These are phyloP conservation scores for Siphamia tubifer DNA, from an alignment of 2,113 vertebrate genomes.

Conservation along the genomic window DNA sequence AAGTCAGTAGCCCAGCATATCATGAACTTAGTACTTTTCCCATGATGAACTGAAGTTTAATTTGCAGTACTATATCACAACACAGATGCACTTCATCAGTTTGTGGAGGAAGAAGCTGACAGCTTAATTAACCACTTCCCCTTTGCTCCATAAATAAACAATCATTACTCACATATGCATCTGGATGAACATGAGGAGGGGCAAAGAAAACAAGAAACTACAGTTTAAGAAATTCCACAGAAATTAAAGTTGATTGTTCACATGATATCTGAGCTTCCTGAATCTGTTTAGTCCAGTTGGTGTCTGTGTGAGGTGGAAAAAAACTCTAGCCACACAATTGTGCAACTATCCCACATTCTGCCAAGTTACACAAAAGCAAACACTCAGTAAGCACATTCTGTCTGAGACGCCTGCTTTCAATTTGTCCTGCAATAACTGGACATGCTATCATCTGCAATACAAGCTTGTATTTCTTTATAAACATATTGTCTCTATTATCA, in stretches of 20 bases:
- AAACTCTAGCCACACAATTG: conserved; percentile 14
- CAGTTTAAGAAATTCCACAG: background rate
- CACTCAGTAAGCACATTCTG: conserved; percentile 46
- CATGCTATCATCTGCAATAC: conserved; percentile 25
- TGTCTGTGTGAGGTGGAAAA: conserved; percentile 2
- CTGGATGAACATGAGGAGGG: conserved; percentile 2
- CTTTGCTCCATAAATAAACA: conserved; percentile 51
- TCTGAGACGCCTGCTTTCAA: conserved; percentile 18
- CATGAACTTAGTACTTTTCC: conserved; percentile 27
- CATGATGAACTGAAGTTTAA: conserved; percentile 50
- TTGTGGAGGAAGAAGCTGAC: conserved; percentile 44
- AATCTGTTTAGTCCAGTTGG: conserved; percentile 8
- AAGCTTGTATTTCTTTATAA: conserved; percentile 28
- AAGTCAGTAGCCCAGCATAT: conserved; percentile 1
- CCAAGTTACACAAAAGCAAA: conserved; percentile 60
- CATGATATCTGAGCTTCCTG: conserved; percentile 6
- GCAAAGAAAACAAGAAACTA: background rate
- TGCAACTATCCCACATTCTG: conserved; percentile 20
- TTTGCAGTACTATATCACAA: conserved; percentile 47
- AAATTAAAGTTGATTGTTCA: conserved; percentile 10
- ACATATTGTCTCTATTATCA: conserved; percentile 39
- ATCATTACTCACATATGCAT: conserved; percentile 52
- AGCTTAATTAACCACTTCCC: conserved; percentile 65
- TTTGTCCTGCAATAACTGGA: conserved; percentile 37
- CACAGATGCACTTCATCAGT: conserved; percentile 44